Conservation (phyloP, 1,140 invertebrate species). For the Drosophila kepulauana region DNA sequence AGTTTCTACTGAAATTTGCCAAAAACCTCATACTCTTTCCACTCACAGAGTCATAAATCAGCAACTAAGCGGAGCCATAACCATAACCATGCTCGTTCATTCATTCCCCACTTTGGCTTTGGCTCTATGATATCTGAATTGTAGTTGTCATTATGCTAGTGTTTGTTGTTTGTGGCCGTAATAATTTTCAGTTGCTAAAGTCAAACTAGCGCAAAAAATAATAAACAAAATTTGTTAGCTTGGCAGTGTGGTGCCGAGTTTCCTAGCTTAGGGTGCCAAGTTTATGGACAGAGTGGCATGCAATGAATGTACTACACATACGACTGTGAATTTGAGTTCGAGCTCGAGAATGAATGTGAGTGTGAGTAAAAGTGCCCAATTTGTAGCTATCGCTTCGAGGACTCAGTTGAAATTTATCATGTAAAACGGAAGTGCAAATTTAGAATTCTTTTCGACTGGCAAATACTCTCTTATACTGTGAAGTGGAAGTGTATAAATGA, state of each 20-base stretch:
- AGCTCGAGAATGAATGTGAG: conserved; percentile 3
- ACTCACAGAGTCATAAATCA: conserved; percentile 49
- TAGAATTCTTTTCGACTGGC: not conserved
- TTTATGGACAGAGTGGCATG: conserved; percentile 17
- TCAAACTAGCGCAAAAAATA: conserved; percentile 49
- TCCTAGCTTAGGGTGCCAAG: conserved; percentile 12
- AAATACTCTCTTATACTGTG: not conserved
- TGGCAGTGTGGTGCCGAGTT: conserved; percentile 17
- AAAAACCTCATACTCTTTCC: not conserved
- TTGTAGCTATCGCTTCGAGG: conserved; percentile 52
- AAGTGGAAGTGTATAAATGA: too few species aligned
- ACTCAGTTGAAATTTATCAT: conserved; percentile 13
- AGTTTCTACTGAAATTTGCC: not conserved
- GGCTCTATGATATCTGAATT: conserved; percentile 1
- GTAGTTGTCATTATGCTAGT: conserved; percentile 44
- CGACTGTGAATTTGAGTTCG: not conserved
- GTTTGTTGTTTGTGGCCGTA: conserved; percentile 40
- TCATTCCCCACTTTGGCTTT: not conserved
- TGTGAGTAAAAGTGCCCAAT: conserved; percentile 37
- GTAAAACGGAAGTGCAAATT: not conserved
- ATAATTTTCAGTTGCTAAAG: conserved; percentile 63
- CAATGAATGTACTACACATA: conserved; percentile 16
- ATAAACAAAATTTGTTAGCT: conserved; percentile 45
- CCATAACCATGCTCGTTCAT: conserved; percentile 21
- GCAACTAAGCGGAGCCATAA: conserved; percentile 31